Conservation (phyloP, 2,888 invertebrate genomes). For the Drosophila meridionalis region DNA sequence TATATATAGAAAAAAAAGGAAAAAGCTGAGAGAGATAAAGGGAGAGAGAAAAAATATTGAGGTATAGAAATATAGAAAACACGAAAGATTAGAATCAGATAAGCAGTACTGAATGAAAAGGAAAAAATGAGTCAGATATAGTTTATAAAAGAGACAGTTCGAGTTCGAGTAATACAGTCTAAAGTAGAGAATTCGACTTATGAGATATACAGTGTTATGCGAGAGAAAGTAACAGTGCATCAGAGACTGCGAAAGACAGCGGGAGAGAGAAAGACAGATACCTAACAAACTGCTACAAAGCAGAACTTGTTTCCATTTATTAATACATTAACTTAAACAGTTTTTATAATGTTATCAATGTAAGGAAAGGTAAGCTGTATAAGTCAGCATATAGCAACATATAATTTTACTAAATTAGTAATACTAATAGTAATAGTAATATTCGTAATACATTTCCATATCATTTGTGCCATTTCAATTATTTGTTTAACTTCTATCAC, state of each 20-base stretch:
- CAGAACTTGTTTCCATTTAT: no score
- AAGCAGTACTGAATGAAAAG: no score
- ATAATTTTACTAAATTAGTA: neutral
- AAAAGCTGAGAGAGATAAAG: neutral
- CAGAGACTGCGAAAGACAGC: neutral
- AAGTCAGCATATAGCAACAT: neutral
- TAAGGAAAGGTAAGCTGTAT: neutral
- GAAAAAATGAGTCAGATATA: neutral
- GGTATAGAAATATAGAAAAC: no score
- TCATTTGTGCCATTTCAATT: neutral
- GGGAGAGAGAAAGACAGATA: neutral
- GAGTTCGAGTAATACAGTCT: no score
- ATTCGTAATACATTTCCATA: neutral
- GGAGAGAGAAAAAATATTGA: no score
- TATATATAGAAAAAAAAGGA: neutral
- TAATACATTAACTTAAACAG: no score
- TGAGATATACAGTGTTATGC: no score
- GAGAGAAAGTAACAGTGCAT: neutral
- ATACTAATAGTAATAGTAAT: no score
- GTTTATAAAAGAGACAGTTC: neutral
- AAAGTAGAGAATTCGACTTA: neutral
- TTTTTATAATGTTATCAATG: neutral
- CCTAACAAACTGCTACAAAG: no score
- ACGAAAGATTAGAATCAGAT: no score
- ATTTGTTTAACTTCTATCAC: neutral